A percentile compares a stretch with the other conserved stretches of the same genome.
Conservation (phyloP, 2,888 invertebrate genomes). For the Mesoligia furuncula region DNA sequence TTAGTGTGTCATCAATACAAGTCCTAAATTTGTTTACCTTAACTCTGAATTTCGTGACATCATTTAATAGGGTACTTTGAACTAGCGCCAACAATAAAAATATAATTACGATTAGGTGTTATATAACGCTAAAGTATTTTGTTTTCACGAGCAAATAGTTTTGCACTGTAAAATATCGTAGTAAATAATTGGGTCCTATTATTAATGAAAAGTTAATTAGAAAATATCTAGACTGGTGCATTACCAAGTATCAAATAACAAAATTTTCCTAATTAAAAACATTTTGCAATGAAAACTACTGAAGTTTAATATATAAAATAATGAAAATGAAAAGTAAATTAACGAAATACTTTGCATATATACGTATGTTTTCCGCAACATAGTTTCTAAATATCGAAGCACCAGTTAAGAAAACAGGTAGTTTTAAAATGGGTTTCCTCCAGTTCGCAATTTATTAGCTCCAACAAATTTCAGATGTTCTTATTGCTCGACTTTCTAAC, state of each 20-base stretch:
- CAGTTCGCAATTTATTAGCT: neutral
- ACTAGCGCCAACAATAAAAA: neutral
- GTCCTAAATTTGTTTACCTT: neutral
- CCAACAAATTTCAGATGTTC: no score
- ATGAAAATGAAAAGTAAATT: neutral
- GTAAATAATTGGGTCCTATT: neutral
- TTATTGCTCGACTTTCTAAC: no score
- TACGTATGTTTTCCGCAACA: neutral
- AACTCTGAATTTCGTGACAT: neutral
- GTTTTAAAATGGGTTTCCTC: neutral
- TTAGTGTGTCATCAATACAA: neutral
- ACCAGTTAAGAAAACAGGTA: neutral
- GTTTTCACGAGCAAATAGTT: no score
- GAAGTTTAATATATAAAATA: neutral
- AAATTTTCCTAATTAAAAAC: neutral
- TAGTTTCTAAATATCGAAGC: neutral
- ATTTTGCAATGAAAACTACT: neutral
- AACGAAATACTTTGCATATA: neutral
- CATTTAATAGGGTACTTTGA: neutral
- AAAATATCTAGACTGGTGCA: neutral
- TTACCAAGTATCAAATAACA: neutral
- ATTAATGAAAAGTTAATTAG: neutral
- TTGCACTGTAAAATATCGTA: neutral
- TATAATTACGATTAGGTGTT: neutral
- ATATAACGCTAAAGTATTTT: neutral